These are phyloP conservation scores for Drosophila macrospina DNA, from an alignment of 2,888 invertebrate genomes.

Conservation along the genomic window DNA sequence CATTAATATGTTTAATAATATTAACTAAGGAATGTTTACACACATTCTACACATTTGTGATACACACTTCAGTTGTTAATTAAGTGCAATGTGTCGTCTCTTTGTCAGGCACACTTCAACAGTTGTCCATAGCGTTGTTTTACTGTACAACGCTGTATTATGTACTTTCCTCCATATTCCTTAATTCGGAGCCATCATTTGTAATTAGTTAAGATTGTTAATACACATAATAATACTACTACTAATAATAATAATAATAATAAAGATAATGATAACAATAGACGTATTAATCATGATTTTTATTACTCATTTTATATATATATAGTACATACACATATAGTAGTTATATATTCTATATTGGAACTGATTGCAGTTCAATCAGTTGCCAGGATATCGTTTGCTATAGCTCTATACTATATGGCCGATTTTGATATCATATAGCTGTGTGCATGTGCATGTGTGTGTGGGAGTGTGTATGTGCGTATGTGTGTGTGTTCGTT, in stretches of 20 bases:
- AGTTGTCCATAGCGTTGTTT: not conserved
- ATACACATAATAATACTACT: no score
- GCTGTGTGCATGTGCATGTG: slow-evolving; percentile 34
- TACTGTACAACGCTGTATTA: slow-evolving; percentile 8
- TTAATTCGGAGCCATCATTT: slow-evolving; percentile 10
- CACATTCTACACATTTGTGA: slow-evolving; percentile 32
- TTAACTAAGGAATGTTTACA: not conserved
- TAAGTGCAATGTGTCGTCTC: slow-evolving; percentile 43
- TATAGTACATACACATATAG: slow-evolving; percentile 64
- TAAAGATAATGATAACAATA: not conserved
- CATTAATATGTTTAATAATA: slow-evolving; percentile 11
- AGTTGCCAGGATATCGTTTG: slow-evolving; percentile 55
- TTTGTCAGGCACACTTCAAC: not conserved
- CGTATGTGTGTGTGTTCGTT: not conserved
- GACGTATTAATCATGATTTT: slow-evolving; percentile 52
- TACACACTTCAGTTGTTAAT: slow-evolving; percentile 25
- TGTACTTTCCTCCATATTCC: slow-evolving; percentile 31
- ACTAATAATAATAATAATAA: not conserved
- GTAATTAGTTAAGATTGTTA: not conserved
- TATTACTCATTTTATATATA: slow-evolving; percentile 47
- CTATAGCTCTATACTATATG: slow-evolving; percentile 70
- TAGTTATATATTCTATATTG: slow-evolving; percentile 58
- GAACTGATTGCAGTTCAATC: slow-evolving; percentile 32
- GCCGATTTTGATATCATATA: slow-evolving; percentile 66
- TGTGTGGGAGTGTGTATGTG: slow-evolving; percentile 9